Percentiles rank a stretch among this genome's conserved stretches.
Evolutionary conservation across 2,797 vertebrate species (phyloP).

Genomic region (Pseudochromis fuscus): DNA sequence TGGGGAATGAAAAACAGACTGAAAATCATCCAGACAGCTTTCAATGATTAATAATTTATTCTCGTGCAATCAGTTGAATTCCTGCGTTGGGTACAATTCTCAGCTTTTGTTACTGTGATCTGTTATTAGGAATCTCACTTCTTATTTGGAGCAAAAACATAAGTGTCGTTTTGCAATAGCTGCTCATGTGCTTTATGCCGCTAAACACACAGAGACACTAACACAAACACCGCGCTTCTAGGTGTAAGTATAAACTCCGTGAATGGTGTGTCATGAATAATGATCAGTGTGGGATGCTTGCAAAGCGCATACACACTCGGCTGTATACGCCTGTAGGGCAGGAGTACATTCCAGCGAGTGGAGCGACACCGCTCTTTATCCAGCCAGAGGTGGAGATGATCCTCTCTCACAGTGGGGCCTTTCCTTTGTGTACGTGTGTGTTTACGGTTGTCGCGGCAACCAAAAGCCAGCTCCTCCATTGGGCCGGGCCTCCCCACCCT

Average conservation of each 20-base stretch:
- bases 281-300: conserved; percentile 72
- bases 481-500: conserved; percentile 58
- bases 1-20: background rate
- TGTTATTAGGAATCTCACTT: conserved; percentile 1
- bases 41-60: background rate
- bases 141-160: background rate
- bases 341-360: conserved; percentile 73
- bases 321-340: conserved; percentile 69
- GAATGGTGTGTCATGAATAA: conserved; percentile 75
- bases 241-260: conserved; percentile 51
- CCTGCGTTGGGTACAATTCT: conserved; percentile 12
- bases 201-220: background rate
- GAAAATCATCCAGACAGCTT: conserved; percentile 5
- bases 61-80: conserved; percentile 12
- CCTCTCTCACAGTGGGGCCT: conserved; percentile 63
- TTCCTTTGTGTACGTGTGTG: conserved; percentile 78
- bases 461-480: conserved; percentile 39
- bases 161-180: conserved; percentile 5
- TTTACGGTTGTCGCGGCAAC: conserved; percentile 78
- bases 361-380: conserved; percentile 73
- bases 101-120: conserved; percentile 4
- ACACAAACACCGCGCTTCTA: conserved; percentile 13
- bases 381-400: conserved; percentile 81
- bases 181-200: background rate
- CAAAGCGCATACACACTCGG: conserved; percentile 62